Percentiles rank a stretch among this genome's conserved stretches.
phyloP scores from a whole-genome alignment of 2,113 vertebrate species.

The Forbesichthys agassizii region DNA sequence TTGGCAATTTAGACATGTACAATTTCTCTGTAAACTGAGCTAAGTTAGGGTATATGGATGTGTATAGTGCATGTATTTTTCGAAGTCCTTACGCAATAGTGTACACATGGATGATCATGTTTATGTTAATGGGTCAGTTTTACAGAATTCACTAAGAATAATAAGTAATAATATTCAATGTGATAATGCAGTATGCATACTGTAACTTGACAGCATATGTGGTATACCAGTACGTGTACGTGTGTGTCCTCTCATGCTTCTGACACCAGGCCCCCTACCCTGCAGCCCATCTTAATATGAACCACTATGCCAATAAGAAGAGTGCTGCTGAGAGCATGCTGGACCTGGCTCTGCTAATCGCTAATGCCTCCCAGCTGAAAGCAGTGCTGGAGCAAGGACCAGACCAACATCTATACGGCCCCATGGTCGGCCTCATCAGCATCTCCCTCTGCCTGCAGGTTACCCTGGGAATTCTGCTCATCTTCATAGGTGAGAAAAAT shows the following conservation, averaged over 20 bases:
- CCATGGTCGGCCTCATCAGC: slow-evolving; percentile 83
- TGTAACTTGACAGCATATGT: slow-evolving; percentile 11
- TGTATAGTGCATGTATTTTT: not conserved
- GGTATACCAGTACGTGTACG: slow-evolving; percentile 28
- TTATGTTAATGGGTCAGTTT: slow-evolving; percentile 25
- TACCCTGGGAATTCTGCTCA: slow-evolving; percentile 85
- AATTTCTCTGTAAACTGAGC: too few relatives aligned
- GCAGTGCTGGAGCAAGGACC: slow-evolving; percentile 85
- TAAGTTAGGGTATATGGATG: not conserved
- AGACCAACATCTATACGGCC: slow-evolving; percentile 76
- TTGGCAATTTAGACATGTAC: too few relatives aligned
- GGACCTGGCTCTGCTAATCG: slow-evolving; percentile 90
- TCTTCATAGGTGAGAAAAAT: slow-evolving; percentile 85
- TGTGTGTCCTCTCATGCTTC: slow-evolving; percentile 10
- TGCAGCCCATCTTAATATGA: slow-evolving; percentile 79
- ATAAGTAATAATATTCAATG: slow-evolving; percentile 16
- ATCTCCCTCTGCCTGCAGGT: slow-evolving; percentile 86
- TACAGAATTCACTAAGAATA: slow-evolving; percentile 47
- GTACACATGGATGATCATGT: slow-evolving; percentile 7
- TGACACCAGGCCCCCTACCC: slow-evolving; percentile 37
- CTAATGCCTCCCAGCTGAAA: slow-evolving; percentile 90
- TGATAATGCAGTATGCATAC: slow-evolving; percentile 27
- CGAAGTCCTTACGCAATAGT: not conserved
- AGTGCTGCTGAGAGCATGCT: slow-evolving; percentile 90
- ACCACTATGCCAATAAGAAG: slow-evolving; percentile 91